A percentile compares a stretch with the other conserved stretches of the same genome.
Evolutionary conservation across 2,888 invertebrate species (phyloP).

Genomic region (Meteorus colon): DNA sequence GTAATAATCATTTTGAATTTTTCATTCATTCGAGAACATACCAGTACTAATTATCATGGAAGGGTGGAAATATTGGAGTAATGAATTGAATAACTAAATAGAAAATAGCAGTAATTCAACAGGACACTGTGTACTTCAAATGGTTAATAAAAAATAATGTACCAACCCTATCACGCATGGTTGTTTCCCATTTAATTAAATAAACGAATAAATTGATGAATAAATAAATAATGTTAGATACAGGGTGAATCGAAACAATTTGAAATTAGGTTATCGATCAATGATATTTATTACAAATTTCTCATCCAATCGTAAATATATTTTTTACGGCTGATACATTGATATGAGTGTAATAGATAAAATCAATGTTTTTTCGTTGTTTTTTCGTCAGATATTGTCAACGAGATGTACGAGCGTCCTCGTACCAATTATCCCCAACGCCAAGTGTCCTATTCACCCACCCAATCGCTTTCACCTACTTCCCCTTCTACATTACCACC

Average conservation of each 20-base stretch:
- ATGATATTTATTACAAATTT: background rate
- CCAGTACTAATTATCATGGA: too few species aligned
- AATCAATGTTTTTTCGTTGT: background rate
- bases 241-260: background rate
- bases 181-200: background rate
- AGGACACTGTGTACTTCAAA: too few species aligned
- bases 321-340: background rate
- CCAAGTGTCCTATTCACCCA: background rate
- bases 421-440: background rate
- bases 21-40: too few species aligned
- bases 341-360: background rate
- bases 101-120: too few species aligned
- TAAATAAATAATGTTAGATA: background rate
- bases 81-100: too few species aligned
- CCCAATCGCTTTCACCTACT: background rate
- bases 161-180: too few species aligned
- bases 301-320: background rate
- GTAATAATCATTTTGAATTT: too few species aligned
- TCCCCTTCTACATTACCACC: background rate
- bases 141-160: too few species aligned
- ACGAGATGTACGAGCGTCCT: constrained; percentile 9
- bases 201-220: background rate
- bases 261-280: background rate
- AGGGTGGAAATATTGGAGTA: too few species aligned
- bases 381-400: background rate